Conservation (phyloP, 2,888 invertebrate genomes). For the Poecilus cupreus region DNA sequence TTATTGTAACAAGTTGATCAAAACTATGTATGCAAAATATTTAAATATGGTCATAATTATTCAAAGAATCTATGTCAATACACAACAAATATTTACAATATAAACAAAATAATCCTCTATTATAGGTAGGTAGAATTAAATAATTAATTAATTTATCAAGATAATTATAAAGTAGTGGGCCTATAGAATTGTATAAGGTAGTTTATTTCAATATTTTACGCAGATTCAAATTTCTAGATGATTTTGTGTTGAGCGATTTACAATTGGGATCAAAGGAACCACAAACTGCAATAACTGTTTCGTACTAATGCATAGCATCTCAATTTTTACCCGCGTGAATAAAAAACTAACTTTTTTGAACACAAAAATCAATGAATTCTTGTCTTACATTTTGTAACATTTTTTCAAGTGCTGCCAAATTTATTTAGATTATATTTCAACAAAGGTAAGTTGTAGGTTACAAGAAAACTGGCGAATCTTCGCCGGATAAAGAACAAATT, state of each 20-base stretch:
- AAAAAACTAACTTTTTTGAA: slow-evolving; percentile 9
- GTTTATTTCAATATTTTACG: slow-evolving; percentile 63
- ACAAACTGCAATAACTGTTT: slow-evolving; percentile 53
- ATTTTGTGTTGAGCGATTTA: slow-evolving; percentile 52
- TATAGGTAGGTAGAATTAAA: slow-evolving; percentile 70
- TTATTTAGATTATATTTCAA: slow-evolving; percentile 29
- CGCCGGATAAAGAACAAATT: slow-evolving; percentile 25
- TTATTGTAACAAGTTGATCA: slow-evolving; percentile 38
- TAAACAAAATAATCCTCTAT: slow-evolving; percentile 55
- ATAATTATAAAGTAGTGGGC: slow-evolving; percentile 69
- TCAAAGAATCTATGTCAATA: slow-evolving; percentile 58
- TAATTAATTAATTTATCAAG: slow-evolving; percentile 68
- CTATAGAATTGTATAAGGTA: slow-evolving; percentile 69
- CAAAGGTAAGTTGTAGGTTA: slow-evolving; percentile 24
- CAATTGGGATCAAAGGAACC: slow-evolving; percentile 50
- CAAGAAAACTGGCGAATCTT: neutral
- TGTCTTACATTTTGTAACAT: slow-evolving; percentile 12
- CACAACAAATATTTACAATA: slow-evolving; percentile 59
- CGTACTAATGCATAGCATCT: slow-evolving; percentile 26
- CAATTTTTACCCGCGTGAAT: slow-evolving; percentile 31
- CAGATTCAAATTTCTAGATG: slow-evolving; percentile 60
- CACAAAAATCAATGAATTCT: slow-evolving; percentile 1
- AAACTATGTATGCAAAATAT: slow-evolving; percentile 55
- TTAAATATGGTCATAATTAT: slow-evolving; percentile 56
- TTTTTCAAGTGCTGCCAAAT: slow-evolving; percentile 33